Evolutionary conservation across 2,888 invertebrate genomes (phyloP), one percentile per base, ranked within the genome.

Genomic region (Troides aeacus): DNA sequence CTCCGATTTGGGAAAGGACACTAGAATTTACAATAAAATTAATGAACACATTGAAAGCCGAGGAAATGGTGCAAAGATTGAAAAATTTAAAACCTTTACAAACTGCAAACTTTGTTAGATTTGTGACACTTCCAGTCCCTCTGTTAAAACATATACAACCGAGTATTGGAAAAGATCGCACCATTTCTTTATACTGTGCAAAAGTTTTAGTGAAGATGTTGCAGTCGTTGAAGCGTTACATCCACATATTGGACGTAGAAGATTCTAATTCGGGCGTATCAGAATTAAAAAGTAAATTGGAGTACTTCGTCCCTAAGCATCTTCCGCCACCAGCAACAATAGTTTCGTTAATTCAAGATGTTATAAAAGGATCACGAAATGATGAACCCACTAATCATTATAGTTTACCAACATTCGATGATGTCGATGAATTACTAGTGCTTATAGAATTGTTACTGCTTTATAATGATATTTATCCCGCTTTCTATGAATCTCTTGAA

Each of bases 141-240:
- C 78, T 94, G 65, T 73, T 94, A 56, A 94, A 93, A 82, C 79
- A 81, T 50, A 88, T 93, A 24, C 84, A 87, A 63, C 73, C 76
- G 15, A 85, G 83, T 69, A 77, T 90, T 10, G 86, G 85, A 0
- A 85, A 86, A 72, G 90, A 92, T 72, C 80, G 79, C 71, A 81
- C 84, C 8, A 83, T 94, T 46, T 93, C 92, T 62, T 76, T 92
- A 56, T 88, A 93, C 72, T 90, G 93, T 74, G 78, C 93, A 7
- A 85, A 86, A 70, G 84, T 94, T 36, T 82, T 95, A 61, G 93
- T 94, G 36, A 90, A 94, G 77, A 90, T 95, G 82, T 84, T 94
- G 68, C 84, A 89, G 68, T 94, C 93, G 70, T 84, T 93, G 57
- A 89, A 87, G 64, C 79, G 93, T 67, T 93, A 93, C 69, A 92